Conservation (phyloP, 1,140 invertebrate species). For the Sycophaga agraensis region DNA sequence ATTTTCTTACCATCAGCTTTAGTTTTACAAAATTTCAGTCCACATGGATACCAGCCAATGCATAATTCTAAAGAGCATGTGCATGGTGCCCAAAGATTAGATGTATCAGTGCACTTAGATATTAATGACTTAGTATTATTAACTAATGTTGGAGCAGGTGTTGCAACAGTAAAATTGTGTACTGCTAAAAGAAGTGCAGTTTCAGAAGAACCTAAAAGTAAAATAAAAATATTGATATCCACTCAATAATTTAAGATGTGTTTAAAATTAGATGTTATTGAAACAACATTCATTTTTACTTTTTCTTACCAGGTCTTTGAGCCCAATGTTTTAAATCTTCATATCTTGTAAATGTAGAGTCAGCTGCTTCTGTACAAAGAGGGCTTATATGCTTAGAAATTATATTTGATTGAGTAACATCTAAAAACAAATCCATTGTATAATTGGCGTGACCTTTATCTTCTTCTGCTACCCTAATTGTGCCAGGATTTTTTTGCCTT, state of each 20-base stretch:
- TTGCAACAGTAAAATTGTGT: constrained; percentile 60
- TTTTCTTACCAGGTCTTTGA: constrained; percentile 68
- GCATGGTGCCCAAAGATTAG: constrained; percentile 70
- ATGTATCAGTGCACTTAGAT: constrained; percentile 64
- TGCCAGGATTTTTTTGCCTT: constrained; percentile 76
- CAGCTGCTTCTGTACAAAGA: constrained; percentile 74
- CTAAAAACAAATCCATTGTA: constrained; percentile 79
- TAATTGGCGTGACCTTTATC: constrained; percentile 79
- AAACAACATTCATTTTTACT: neutral
- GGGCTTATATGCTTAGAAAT: constrained; percentile 74
- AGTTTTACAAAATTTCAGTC: constrained; percentile 91
- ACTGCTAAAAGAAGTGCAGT: constrained; percentile 59
- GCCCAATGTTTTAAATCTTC: constrained; percentile 78
- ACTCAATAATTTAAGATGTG: too few relatives aligned
- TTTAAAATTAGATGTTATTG: too few relatives aligned
- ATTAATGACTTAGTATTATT: constrained; percentile 45
- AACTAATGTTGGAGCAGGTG: constrained; percentile 37
- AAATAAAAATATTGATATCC: constrained; percentile 12
- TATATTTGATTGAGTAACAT: constrained; percentile 65
- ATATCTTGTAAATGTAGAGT: constrained; percentile 76
- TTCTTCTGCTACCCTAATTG: constrained; percentile 81
- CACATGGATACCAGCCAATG: constrained; percentile 85
- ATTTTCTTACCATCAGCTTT: constrained; percentile 62
- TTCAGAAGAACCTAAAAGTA: constrained; percentile 62
- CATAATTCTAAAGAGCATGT: constrained; percentile 81